Percentiles rank a stretch among this genome's conserved stretches.
These are phyloP conservation scores for Aporophyla lueneburgensis DNA, from an alignment of 2,888 invertebrate genomes.

Conservation along the genomic window DNA sequence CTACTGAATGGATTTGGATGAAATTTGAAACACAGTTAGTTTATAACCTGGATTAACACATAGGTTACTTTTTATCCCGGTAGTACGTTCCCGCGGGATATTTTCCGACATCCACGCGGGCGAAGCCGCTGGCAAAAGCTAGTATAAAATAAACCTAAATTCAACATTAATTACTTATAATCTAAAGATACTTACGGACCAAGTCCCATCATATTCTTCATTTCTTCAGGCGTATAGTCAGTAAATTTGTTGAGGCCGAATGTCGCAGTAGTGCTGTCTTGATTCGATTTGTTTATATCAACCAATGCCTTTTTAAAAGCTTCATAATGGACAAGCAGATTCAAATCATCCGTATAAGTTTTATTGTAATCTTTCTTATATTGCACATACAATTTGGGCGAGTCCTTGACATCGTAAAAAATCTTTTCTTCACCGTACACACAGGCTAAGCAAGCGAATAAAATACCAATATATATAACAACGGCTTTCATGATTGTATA, in stretches of 20 bases:
- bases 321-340: conserved; percentile 38
- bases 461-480: conserved; percentile 17
- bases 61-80: no score
- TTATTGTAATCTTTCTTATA: conserved; percentile 38
- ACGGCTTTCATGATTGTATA: conserved; percentile 12
- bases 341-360: conserved; percentile 15
- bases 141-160: neutral
- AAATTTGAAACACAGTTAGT: no score
- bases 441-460: conserved; percentile 6
- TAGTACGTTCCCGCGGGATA: no score
- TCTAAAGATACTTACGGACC: conserved; percentile 19
- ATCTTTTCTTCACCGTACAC: neutral
- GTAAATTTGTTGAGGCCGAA: conserved; percentile 24
- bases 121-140: no score
- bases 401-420: conserved; percentile 15
- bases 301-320: conserved; percentile 22
- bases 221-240: conserved; percentile 34
- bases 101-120: no score
- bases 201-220: neutral
- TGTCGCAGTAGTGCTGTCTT: accelerated
- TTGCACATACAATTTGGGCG: conserved; percentile 39
- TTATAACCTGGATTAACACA: no score
- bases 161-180: neutral
- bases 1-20: no score
- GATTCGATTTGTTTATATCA: conserved; percentile 22